Evolutionary conservation across 2,113 vertebrate genomes (phyloP), one percentile per base, ranked within the genome.

Genomic region (Pogonocichla stellata): DNA sequence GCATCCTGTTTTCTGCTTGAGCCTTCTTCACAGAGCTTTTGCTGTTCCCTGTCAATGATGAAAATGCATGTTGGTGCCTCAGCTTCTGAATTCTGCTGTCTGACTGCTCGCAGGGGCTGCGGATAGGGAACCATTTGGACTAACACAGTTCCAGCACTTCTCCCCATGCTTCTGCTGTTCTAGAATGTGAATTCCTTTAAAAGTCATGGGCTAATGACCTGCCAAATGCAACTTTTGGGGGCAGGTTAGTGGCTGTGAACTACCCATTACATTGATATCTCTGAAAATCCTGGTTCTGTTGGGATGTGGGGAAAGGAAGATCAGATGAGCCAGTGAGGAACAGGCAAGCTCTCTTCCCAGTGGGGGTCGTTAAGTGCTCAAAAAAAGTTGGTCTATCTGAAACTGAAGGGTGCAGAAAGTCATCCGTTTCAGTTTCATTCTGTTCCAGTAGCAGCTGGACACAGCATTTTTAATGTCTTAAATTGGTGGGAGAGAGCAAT

Each of bases 21-120:
- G 45, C 61, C 40, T 53, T 54, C 9, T 34, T 85, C 40, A 34
- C 58, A 84, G 43, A 80, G 43, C 69, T 95, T 78, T 57, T 67
- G 61, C 90, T 90, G 70, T 26, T 86, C 62, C 53, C 73, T 92
- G 90, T 42, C 50, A 57, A 1, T 34, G 56, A 50, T 70, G 74
- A 80, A 92, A 94, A 88, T 58, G 90, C 92, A 94, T 65, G 92
- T 93, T 78, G 33, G 79, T 92, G 69, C 75, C 69, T 92, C 87
- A 86, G 82, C 70, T 93, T 85, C 78, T 7, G 40, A 79, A 58
- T 79, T 83, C 77, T 62, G 84, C 62, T 64, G 57, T 87, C 81
- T 92, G 70, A 77, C 42, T 94, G 85, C 22, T 93, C 7, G 3
- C 10, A 58, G 71, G 57, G 60, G 73, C 38, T 83, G 70, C 64